phyloP scores from a whole-genome alignment of 2,888 invertebrate genomes.

The Cheiracanthium punctorium region DNA sequence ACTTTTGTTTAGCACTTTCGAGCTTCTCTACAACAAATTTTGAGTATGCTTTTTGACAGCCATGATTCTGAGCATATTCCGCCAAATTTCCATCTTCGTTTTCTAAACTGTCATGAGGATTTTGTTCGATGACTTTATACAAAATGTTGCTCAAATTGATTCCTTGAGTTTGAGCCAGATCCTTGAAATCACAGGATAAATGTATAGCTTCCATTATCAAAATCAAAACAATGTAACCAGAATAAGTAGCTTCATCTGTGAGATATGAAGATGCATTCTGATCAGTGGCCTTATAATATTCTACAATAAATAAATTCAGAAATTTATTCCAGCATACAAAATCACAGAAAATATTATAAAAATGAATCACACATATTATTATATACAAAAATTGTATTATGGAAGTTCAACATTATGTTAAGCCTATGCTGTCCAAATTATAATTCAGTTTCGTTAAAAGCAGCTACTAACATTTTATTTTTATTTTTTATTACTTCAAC shows the following conservation, averaged over 20 bases:
- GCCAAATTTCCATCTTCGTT: conserved; percentile 2
- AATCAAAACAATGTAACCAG: conserved; percentile 48
- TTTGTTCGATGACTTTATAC: background rate
- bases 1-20: conserved; percentile 24
- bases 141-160: conserved; percentile 17
- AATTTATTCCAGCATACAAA: background rate
- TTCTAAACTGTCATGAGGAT: background rate
- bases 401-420: too few species aligned
- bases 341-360: background rate
- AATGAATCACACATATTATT: too few species aligned
- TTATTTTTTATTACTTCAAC: too few species aligned
- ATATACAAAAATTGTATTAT: too few species aligned
- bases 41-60: conserved; percentile 34
- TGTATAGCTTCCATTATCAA: conserved; percentile 60
- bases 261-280: conserved; percentile 18
- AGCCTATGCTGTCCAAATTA: too few species aligned
- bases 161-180: conserved; percentile 11
- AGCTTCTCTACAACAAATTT: conserved; percentile 31
- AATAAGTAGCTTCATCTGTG: conserved; percentile 49
- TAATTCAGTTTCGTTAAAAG: too few species aligned
- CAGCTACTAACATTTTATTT: too few species aligned
- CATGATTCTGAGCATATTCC: conserved; percentile 18
- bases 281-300: background rate
- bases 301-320: background rate
- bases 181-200: conserved; percentile 42